Evolutionary conservation across 30 jellyfish, hydroid and myxozoan genomes (phyloP).

Genomic region (Hydractinia symbiolongicarpus): DNA sequence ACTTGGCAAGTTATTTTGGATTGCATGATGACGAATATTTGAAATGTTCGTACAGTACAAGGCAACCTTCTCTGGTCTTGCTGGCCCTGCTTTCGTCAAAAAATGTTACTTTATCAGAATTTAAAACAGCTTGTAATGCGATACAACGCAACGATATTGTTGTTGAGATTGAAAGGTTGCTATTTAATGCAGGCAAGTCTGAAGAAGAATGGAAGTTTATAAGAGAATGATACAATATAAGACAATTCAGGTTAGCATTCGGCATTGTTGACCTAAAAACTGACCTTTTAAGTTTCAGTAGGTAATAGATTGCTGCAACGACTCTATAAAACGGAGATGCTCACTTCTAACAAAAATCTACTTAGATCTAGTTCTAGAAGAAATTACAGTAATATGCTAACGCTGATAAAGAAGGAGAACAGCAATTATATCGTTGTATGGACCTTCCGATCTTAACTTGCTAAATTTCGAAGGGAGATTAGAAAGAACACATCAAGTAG

Average conservation of each 20-base stretch:
- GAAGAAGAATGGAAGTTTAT: not conserved
- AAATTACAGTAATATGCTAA: too few species aligned
- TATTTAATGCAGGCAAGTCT: not conserved
- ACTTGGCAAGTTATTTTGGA: constrained; percentile 48
- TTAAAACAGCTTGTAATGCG: constrained; percentile 38
- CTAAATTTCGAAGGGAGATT: too few species aligned
- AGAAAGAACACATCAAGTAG: too few species aligned
- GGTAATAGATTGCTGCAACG: too few species aligned
- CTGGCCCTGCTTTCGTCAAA: constrained; percentile 21
- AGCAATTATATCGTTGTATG: too few species aligned
- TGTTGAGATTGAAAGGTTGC: constrained; percentile 25
- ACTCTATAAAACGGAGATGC: too few species aligned
- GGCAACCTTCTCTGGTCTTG: constrained; percentile 36
- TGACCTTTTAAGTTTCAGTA: too few species aligned
- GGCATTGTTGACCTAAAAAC: not conserved
- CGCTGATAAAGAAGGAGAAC: too few species aligned
- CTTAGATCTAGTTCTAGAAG: too few species aligned
- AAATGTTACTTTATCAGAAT: constrained; percentile 37
- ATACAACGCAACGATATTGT: constrained; percentile 47
- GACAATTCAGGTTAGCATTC: not conserved
- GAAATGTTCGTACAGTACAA: not conserved
- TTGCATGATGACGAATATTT: constrained; percentile 23
- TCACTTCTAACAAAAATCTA: too few species aligned
- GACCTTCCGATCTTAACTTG: too few species aligned
- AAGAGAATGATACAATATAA: not conserved